These are phyloP conservation scores for Myiotriccus ornatus DNA, from an alignment of 2,797 vertebrate species.

Conservation along the genomic window DNA sequence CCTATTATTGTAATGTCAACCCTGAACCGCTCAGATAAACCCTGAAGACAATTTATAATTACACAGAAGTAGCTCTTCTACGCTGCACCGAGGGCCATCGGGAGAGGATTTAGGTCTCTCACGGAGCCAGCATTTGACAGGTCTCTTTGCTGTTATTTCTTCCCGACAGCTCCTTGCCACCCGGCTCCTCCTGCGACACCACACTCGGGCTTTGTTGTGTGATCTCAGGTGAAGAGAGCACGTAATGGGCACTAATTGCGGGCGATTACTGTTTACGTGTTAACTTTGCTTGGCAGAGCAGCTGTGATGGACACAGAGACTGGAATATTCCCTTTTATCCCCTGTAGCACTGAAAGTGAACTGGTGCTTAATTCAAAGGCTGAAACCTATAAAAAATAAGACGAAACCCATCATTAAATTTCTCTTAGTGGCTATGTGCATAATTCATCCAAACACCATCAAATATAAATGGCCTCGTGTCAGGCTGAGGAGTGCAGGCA, in stretches of 20 bases:
- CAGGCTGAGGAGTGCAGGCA: background rate
- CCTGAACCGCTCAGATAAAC: constrained; percentile 39
- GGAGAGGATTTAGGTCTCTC: constrained; percentile 30
- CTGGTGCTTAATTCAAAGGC: constrained; percentile 71
- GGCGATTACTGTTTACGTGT: constrained; percentile 48
- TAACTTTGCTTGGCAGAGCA: constrained; percentile 31
- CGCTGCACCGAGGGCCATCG: background rate
- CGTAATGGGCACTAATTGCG: constrained; percentile 8
- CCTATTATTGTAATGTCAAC: constrained; percentile 53
- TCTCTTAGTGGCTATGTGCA: constrained; percentile 85
- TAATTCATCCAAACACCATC: constrained; percentile 88
- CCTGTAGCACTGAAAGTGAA: constrained; percentile 34
- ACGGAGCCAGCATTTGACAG: background rate
- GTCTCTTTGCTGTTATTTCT: constrained; percentile 32
- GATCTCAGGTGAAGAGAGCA: constrained; percentile 51
- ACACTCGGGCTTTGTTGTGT: background rate
- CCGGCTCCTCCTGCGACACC: background rate
- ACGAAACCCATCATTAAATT: constrained; percentile 87
- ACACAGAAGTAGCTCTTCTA: constrained; percentile 21
- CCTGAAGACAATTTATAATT: constrained; percentile 60
- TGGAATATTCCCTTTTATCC: constrained; percentile 62
- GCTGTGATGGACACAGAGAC: background rate
- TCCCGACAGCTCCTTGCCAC: constrained; percentile 32
- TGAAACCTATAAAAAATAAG: constrained; percentile 72
- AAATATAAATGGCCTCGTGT: constrained; percentile 88